These are phyloP conservation scores for Thecocarcelia acutangulata DNA, from an alignment of 2,888 invertebrate genomes.

Conservation along the genomic window DNA sequence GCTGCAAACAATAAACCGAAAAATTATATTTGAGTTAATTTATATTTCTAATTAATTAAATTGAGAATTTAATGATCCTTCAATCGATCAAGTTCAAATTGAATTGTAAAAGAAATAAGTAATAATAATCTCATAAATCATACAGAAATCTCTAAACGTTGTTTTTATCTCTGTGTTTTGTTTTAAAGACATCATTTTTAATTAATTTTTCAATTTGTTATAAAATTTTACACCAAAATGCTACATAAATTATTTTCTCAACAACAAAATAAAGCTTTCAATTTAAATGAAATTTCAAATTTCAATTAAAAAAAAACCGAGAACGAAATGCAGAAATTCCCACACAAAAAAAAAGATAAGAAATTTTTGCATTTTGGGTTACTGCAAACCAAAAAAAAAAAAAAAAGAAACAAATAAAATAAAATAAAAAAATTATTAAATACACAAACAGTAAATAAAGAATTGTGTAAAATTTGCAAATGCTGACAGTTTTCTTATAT, in stretches of 20 bases:
- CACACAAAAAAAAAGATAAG: slow-evolving; percentile 42
- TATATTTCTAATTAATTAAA: too few species aligned
- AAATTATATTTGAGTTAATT: too few species aligned
- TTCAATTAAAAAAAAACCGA: slow-evolving; percentile 18
- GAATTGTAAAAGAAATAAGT: not conserved
- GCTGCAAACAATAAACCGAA: too few species aligned
- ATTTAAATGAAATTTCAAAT: slow-evolving; percentile 35
- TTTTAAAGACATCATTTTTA: slow-evolving; percentile 18
- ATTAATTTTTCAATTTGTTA: slow-evolving; percentile 46
- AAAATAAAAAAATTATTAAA: slow-evolving; percentile 27
- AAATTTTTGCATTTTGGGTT: slow-evolving; percentile 12
- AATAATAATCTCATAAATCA: slow-evolving; percentile 2
- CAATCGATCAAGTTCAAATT: not conserved
- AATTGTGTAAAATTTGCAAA: slow-evolving; percentile 59
- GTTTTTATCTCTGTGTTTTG: not conserved
- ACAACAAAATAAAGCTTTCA: slow-evolving; percentile 37
- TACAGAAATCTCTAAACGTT: not conserved
- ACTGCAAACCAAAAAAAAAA: slow-evolving; percentile 5
- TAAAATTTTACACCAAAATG: slow-evolving; percentile 29
- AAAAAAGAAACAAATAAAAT: slow-evolving; percentile 9
- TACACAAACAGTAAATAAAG: too few species aligned
- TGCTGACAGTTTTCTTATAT: slow-evolving; percentile 31
- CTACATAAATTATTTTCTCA: slow-evolving; percentile 46
- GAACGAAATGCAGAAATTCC: slow-evolving; percentile 44
- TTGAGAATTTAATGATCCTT: too few species aligned